Evolutionary conservation across 2,888 invertebrate genomes (phyloP).

Genomic region (Cheilosia vulpina): DNA sequence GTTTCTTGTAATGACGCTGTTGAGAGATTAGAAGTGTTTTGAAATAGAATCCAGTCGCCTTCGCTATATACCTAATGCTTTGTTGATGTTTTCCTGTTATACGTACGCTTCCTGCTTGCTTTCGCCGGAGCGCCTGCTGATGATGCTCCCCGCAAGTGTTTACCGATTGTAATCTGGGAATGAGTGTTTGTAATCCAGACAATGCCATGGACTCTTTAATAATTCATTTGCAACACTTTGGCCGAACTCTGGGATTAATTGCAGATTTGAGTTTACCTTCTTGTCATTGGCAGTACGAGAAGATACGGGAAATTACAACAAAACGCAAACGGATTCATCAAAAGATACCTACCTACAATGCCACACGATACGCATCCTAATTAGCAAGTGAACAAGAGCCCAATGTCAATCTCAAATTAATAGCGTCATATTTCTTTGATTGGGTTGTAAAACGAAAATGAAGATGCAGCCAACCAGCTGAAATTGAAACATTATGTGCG

Average conservation of each 20-base stretch:
- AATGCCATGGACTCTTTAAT: slow-evolving; percentile 44
- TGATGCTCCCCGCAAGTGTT: slow-evolving; percentile 48
- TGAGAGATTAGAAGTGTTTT: slow-evolving; percentile 35
- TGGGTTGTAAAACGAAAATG: slow-evolving; percentile 13
- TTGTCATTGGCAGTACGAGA: slow-evolving; percentile 19
- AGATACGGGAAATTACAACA: slow-evolving; percentile 23
- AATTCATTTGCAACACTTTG: slow-evolving; percentile 52
- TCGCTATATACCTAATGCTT: neutral
- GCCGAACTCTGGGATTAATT: slow-evolving; percentile 6
- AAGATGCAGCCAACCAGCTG: slow-evolving; percentile 1
- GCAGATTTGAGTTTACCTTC: slow-evolving; percentile 11
- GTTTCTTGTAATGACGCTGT: slow-evolving; percentile 40
- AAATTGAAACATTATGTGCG: neutral
- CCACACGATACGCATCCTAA: slow-evolving; percentile 14
- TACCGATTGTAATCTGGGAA: slow-evolving; percentile 58
- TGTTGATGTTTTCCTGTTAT: slow-evolving; percentile 49
- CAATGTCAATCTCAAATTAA: neutral
- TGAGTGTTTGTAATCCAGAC: slow-evolving; percentile 51
- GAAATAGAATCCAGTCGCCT: slow-evolving; percentile 15
- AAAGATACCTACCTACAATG: slow-evolving; percentile 1
- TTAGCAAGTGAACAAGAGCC: neutral
- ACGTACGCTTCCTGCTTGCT: slow-evolving; percentile 43
- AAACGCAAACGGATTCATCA: neutral
- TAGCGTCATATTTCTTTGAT: slow-evolving; percentile 10
- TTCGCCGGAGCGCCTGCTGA: slow-evolving; percentile 1